These are phyloP conservation scores for Staurois parvus DNA, from an alignment of 2,797 vertebrate genomes.

Conservation along the genomic window DNA sequence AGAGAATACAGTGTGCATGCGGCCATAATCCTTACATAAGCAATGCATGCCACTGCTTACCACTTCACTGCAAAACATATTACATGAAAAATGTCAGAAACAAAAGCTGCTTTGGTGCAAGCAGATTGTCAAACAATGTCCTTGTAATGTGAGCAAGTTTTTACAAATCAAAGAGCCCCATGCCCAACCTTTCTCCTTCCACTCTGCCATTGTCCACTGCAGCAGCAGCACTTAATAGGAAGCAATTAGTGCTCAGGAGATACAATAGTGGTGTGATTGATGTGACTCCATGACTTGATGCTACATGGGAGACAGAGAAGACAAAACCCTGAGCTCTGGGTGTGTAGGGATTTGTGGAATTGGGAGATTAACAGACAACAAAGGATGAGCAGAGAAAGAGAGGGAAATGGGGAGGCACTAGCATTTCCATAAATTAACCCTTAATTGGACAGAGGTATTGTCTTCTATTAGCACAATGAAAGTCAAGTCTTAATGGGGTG, in stretches of 20 bases:
- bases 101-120: background rate
- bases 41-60: too few species aligned
- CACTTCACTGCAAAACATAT: too few species aligned
- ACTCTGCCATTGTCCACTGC: constrained; percentile 14
- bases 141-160: constrained; percentile 1
- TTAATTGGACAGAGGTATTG: background rate
- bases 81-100: too few species aligned
- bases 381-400: constrained; percentile 23
- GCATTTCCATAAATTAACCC: constrained; percentile 24
- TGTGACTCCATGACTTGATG: constrained; percentile 46
- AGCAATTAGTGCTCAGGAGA: constrained; percentile 53
- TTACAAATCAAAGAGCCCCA: background rate
- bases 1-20: too few species aligned
- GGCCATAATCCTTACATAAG: too few species aligned
- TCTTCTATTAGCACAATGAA: constrained; percentile 9
- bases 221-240: constrained; percentile 41
- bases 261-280: constrained; percentile 44
- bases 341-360: constrained; percentile 29
- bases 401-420: background rate
- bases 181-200: background rate
- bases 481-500: too few species aligned
- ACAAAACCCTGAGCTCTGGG: constrained; percentile 28
- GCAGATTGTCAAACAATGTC: constrained; percentile 1
- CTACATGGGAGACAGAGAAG: constrained; percentile 11
- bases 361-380: constrained; percentile 45